Evolutionary conservation across 2,113 vertebrate species (phyloP), one percentile per base, ranked within the genome.

Genomic region (Crotalus viridis): DNA sequence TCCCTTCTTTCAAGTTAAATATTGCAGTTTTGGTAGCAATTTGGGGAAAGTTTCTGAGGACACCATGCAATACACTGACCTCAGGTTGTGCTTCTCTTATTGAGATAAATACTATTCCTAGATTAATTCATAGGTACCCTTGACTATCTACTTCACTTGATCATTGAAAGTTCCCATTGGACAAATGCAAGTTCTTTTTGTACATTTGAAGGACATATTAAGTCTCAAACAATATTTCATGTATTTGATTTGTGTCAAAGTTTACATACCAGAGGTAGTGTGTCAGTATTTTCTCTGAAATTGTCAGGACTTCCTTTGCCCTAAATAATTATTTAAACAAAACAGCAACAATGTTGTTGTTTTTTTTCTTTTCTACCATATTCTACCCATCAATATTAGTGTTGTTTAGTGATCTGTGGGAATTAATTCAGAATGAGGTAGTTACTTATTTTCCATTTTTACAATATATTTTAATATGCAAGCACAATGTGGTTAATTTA

Each of bases 341-440:
- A 59, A 93, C 51, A 93, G 88, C 10, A 88, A 22, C 54, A 94
- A 90, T 48, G 1, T 81, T 57, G 19, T 93, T 96, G 39, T 39
- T 95, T 87, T 91, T 91, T 28, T 15, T 91, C 26, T 26, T 87
- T 3, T 95, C 96, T 88, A 57, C 39, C 46, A 57, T 93, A 92
- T 88, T 56, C 28, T 92, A 94, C 94, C 95, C 96, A 64, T 89
- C 93, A 92, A 95, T 96, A 96, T 95, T 95, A 55, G 94, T 97
- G 95, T 95, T 97, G 94, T 95, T 94, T 91, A 96, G 95, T 95
- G 95, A 97, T 97, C 96, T 97, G 94, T 95, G 93, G 91, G 90
- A 96, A 94, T 96, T 96, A 94, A 43, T 95, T 96, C 94, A 96
- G 96, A 97, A 96, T 94, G 87, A 69, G 92, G 96, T 93, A 92